Percentiles rank a stretch among this genome's conserved stretches.
Evolutionary conservation across 23 tunicate species (phyloP).

Genomic region (Phallusia fumigata): DNA sequence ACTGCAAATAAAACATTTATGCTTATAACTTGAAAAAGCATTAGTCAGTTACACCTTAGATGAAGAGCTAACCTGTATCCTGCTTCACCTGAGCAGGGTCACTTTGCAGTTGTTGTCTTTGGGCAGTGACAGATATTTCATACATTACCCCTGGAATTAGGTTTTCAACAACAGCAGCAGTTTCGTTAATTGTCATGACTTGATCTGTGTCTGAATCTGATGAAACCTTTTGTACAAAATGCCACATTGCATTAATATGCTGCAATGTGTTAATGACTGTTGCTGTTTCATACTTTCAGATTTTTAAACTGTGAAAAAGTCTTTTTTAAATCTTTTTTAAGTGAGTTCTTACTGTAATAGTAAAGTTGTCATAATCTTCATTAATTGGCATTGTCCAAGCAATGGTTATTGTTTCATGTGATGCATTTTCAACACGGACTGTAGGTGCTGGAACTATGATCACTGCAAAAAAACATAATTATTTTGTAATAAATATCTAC

Average conservation of each 20-base stretch:
- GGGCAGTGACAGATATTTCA: slow-evolving; percentile 23
- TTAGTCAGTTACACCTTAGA: background rate
- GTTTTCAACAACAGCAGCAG: background rate
- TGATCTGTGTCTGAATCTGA: background rate
- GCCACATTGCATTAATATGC: background rate
- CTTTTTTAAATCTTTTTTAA: background rate
- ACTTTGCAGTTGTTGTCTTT: slow-evolving; percentile 44
- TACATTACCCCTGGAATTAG: slow-evolving; percentile 54
- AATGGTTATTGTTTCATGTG: slow-evolving; percentile 44
- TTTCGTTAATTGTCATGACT: background rate
- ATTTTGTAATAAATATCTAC: too few relatives aligned
- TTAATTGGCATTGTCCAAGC: slow-evolving; percentile 83
- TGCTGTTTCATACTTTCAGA: background rate
- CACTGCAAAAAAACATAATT: slow-evolving; percentile 34
- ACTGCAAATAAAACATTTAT: slow-evolving; percentile 22
- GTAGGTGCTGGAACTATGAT: slow-evolving; percentile 60
- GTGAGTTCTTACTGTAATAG: slow-evolving; percentile 39
- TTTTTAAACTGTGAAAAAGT: background rate
- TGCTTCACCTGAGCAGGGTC: slow-evolving; percentile 33
- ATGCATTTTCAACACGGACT: slow-evolving; percentile 36
- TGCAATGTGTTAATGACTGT: background rate
- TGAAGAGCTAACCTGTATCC: slow-evolving; percentile 55
- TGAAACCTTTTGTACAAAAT: background rate
- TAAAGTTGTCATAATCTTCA: slow-evolving; percentile 47
- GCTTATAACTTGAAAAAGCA: background rate